phyloP scores from a whole-genome alignment of 2,888 invertebrate species.

The Iphiclides podalirius region DNA sequence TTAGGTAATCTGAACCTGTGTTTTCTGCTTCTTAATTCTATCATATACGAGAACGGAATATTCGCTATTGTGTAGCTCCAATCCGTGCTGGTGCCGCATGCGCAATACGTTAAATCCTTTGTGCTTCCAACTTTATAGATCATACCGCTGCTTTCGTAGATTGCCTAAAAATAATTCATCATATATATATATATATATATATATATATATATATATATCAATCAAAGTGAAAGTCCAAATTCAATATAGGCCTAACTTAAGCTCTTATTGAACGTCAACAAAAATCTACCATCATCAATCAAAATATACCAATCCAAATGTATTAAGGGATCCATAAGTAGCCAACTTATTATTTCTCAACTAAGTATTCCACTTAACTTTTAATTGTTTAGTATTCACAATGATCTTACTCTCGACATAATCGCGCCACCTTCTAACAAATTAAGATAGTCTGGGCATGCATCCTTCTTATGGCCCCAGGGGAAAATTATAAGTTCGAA shows the following conservation, averaged over 20 bases:
- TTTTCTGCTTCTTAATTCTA: constrained; percentile 61
- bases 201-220: too few relatives aligned
- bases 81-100: constrained; percentile 69
- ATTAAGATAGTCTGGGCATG: constrained; percentile 61
- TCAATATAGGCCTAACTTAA: too few relatives aligned
- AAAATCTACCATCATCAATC: too few relatives aligned
- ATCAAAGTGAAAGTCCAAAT: too few relatives aligned
- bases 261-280: too few relatives aligned
- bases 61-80: constrained; percentile 70
- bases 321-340: too few relatives aligned
- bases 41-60: constrained; percentile 69
- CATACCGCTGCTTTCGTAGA: constrained; percentile 56
- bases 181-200: too few relatives aligned
- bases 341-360: too few relatives aligned
- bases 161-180: constrained; percentile 59
- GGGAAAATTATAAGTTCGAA: constrained; percentile 70
- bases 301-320: too few relatives aligned
- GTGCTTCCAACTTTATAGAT: constrained; percentile 69
- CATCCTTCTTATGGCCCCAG: constrained; percentile 63
- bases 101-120: constrained; percentile 65
- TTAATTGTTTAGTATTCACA: not conserved
- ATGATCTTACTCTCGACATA: constrained; percentile 62
- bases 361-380: not conserved
- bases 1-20: constrained; percentile 59
- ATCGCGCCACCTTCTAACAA: constrained; percentile 58